Percentiles rank a stretch among this genome's conserved stretches.
Conservation (phyloP, 1,140 invertebrate species). For the Atopsyche davidsoni region DNA sequence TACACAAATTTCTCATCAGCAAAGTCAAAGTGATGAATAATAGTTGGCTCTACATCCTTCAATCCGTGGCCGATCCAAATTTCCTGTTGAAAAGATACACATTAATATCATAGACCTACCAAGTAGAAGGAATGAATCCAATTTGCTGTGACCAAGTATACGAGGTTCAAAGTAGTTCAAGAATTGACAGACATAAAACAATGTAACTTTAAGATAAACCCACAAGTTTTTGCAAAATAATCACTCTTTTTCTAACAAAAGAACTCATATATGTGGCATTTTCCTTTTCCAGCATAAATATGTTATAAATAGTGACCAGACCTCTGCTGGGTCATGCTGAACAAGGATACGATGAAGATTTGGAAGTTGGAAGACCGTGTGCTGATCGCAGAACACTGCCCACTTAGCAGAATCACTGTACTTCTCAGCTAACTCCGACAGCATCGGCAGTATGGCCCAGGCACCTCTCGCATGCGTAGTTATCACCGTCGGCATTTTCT, state of each 20-base stretch:
- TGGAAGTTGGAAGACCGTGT: slow-evolving; percentile 14
- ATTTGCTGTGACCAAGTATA: too few relatives aligned
- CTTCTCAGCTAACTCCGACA: slow-evolving; percentile 15
- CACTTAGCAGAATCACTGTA: slow-evolving; percentile 14
- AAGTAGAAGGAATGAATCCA: too few relatives aligned
- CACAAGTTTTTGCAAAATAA: too few relatives aligned
- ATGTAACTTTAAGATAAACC: too few relatives aligned
- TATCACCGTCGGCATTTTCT: slow-evolving; percentile 9
- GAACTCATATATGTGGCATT: too few relatives aligned
- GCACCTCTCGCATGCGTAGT: slow-evolving; percentile 13
- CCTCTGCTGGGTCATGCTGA: slow-evolving; percentile 13
- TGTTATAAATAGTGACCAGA: too few relatives aligned
- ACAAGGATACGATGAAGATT: slow-evolving; percentile 5
- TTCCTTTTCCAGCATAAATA: too few relatives aligned
- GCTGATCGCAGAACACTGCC: slow-evolving; percentile 23
- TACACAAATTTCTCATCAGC: slow-evolving; percentile 65
- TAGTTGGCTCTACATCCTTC: slow-evolving; percentile 70
- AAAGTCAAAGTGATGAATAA: slow-evolving; percentile 83
- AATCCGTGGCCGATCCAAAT: slow-evolving; percentile 64
- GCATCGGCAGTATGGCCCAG: slow-evolving; percentile 21
- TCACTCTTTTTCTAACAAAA: too few relatives aligned
- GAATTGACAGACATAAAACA: too few relatives aligned
- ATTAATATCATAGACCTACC: too few relatives aligned
- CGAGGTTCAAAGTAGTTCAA: too few relatives aligned
- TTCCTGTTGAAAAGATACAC: slow-evolving; percentile 16